Conservation (phyloP, 2,888 invertebrate species). For the Noctua pronuba region DNA sequence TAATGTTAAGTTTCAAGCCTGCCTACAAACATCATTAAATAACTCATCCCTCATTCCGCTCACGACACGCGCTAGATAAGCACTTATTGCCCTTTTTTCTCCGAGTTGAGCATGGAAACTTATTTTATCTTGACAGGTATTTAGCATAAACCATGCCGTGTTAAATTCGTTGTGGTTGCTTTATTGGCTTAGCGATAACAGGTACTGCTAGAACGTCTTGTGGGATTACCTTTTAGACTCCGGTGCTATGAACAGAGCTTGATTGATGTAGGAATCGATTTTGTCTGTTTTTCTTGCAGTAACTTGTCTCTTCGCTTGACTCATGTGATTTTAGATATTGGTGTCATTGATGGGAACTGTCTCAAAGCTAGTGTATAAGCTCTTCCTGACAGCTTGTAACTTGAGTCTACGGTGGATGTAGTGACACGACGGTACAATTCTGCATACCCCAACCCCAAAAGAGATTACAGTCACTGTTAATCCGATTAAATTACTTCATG, state of each 20-base stretch:
- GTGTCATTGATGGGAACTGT: background rate
- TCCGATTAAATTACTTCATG: slow-evolving; percentile 35
- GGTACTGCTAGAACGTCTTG: slow-evolving; percentile 12
- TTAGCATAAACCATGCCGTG: slow-evolving; percentile 57
- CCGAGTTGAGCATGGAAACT: slow-evolving; percentile 44
- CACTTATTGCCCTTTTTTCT: slow-evolving; percentile 36
- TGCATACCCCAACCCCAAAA: background rate
- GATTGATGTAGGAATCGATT: slow-evolving; percentile 14
- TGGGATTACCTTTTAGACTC: slow-evolving; percentile 10
- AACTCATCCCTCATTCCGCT: slow-evolving; percentile 51
- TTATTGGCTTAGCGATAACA: slow-evolving; percentile 35
- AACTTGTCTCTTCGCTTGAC: background rate
- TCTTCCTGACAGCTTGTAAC: background rate
- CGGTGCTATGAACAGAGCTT: slow-evolving; percentile 6
- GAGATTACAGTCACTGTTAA: slow-evolving; percentile 19
- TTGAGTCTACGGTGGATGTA: background rate
- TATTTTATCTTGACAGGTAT: slow-evolving; percentile 62
- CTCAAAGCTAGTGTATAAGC: background rate
- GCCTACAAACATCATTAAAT: slow-evolving; percentile 45
- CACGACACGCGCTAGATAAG: slow-evolving; percentile 50
- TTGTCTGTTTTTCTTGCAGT: background rate
- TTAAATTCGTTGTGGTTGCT: slow-evolving; percentile 42
- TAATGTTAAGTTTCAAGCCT: slow-evolving; percentile 20
- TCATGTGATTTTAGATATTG: background rate
- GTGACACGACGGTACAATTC: background rate